These are phyloP conservation scores for Gasterosteus aculeatus DNA, from an alignment of 2,113 vertebrate species.

Conservation along the genomic window DNA sequence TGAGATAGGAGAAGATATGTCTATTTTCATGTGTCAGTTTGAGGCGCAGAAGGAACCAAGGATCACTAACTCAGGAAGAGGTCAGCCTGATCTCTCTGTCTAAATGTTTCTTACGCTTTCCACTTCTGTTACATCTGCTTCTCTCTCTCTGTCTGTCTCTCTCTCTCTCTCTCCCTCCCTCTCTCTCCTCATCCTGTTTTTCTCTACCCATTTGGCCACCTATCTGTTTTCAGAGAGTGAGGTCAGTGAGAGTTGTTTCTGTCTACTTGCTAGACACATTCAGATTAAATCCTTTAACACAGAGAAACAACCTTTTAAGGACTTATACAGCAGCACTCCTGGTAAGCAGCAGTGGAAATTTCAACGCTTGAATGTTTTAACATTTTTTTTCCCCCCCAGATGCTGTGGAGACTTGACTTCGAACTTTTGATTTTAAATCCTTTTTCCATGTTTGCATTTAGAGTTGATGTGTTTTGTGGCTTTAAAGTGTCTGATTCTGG, in stretches of 20 bases:
- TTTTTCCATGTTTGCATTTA: conserved; percentile 18
- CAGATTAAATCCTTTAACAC: conserved; percentile 74
- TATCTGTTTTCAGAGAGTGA: conserved; percentile 77
- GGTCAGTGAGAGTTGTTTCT: conserved; percentile 80
- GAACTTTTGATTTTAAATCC: conserved; percentile 30
- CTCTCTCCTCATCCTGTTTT: conserved; percentile 49
- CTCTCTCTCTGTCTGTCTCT: conserved; percentile 7
- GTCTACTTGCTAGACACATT: conserved; percentile 70
- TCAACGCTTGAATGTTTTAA: conserved; percentile 59
- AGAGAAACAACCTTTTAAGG: conserved; percentile 78
- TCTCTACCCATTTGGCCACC: conserved; percentile 63
- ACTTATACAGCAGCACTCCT: conserved; percentile 61
- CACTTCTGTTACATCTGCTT: conserved; percentile 1
- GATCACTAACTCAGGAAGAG: conserved; percentile 33
- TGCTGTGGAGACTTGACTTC: conserved; percentile 28
- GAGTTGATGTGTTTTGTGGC: not conserved
- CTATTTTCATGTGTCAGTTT: not conserved
- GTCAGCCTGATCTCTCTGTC: conserved; percentile 37
- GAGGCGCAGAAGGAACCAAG: conserved; percentile 4
- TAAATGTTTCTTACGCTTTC: conserved; percentile 45
- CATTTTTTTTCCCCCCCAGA: conserved; percentile 32
- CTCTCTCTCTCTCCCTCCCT: conserved; percentile 18
- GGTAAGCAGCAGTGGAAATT: conserved; percentile 71
- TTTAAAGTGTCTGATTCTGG: conserved; percentile 14
- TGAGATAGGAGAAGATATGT: conserved; percentile 9